Evolutionary conservation across 2,888 invertebrate species (phyloP).

Genomic region (Embidobia sp.): DNA sequence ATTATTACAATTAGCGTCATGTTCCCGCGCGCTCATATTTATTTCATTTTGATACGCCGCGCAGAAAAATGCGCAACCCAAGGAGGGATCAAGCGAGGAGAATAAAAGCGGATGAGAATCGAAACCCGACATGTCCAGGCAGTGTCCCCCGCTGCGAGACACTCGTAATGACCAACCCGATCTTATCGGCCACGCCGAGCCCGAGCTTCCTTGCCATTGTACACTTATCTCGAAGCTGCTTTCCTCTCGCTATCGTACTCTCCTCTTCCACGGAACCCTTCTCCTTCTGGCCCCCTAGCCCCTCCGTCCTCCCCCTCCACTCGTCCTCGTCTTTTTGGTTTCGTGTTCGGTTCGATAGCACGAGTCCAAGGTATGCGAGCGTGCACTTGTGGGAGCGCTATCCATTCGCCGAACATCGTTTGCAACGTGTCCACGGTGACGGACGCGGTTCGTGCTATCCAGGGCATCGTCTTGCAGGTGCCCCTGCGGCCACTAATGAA

Average conservation of each 20-base stretch:
- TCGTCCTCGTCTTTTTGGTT: conserved; percentile 50
- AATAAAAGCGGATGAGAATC: conserved; percentile 72
- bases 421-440: conserved; percentile 51
- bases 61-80: conserved; percentile 39
- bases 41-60: conserved; percentile 51
- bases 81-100: conserved; percentile 55
- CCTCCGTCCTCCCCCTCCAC: conserved; percentile 33
- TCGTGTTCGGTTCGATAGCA: conserved; percentile 46
- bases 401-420: conserved; percentile 54
- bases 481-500: conserved; percentile 37
- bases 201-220: conserved; percentile 73
- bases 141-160: conserved; percentile 77
- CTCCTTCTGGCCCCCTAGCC: conserved; percentile 19
- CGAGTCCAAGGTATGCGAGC: conserved; percentile 46
- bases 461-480: conserved; percentile 50
- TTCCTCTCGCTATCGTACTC: conserved; percentile 63
- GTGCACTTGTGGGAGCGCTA: conserved; percentile 53
- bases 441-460: conserved; percentile 48
- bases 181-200: conserved; percentile 73
- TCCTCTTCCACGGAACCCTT: conserved; percentile 52
- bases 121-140: conserved; percentile 76
- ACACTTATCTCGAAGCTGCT: conserved; percentile 73
- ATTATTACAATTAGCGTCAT: conserved; percentile 43
- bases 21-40: conserved; percentile 43
- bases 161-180: conserved; percentile 78